phyloP scores from a whole-genome alignment of 2,888 invertebrate species.

The Alentia gelatinosa region DNA sequence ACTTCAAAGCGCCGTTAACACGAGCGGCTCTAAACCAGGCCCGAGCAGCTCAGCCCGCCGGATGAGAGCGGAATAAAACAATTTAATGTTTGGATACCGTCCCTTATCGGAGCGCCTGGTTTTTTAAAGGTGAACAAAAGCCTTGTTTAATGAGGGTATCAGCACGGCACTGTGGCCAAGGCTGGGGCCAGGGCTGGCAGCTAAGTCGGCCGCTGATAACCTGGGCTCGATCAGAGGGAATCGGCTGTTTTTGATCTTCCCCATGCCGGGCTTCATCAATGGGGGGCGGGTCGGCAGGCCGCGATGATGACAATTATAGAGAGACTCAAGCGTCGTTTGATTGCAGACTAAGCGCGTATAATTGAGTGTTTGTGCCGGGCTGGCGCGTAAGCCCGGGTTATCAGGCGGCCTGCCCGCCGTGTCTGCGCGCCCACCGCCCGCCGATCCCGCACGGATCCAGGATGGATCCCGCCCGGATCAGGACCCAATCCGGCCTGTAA shows the following conservation, averaged over 20 bases:
- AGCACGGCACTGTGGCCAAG: no score
- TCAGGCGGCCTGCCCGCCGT: conserved; percentile 22
- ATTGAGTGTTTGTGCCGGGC: conserved; percentile 48
- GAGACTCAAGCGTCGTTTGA: conserved; percentile 35
- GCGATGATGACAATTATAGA: conserved; percentile 54
- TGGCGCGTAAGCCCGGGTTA: conserved; percentile 8
- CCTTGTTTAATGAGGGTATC: conserved; percentile 47
- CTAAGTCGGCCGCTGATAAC: conserved; percentile 42
- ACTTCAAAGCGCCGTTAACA: conserved; percentile 20
- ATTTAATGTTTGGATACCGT: conserved; percentile 52
- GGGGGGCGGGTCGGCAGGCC: not conserved
- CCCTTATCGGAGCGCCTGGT: conserved; percentile 31
- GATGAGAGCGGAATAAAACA: conserved; percentile 43
- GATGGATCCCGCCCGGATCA: conserved; percentile 19
- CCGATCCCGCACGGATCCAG: conserved; percentile 6
- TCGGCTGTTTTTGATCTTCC: conserved; percentile 34
- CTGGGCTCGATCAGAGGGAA: conserved; percentile 6
- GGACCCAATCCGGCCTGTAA: conserved; percentile 47
- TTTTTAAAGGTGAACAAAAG: conserved; percentile 54
- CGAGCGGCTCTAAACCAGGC: conserved; percentile 29
- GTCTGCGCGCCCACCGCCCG: conserved; percentile 16
- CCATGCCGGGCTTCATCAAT: not conserved
- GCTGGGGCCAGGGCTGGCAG: not conserved
- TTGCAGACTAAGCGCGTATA: conserved; percentile 53
- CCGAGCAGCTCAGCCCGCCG: conserved; percentile 18